Base-by-base conservation (phyloP, 2,113 vertebrate species). In the Phalacrocorax carbo region DNA sequence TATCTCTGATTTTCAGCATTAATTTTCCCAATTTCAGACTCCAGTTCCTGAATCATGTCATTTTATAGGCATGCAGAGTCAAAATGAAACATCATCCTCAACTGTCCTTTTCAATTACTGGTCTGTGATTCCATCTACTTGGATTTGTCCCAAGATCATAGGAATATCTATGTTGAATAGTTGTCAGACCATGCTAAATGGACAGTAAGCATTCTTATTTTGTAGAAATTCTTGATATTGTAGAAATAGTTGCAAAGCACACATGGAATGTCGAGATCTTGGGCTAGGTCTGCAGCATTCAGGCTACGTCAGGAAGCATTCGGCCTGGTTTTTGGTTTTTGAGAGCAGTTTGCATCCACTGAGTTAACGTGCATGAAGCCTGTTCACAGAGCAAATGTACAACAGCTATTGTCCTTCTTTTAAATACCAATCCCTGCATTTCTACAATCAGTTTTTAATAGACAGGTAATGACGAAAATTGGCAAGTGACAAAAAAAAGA, bases 71-170 rank as follows among this genome's bases (percentile, higher is more conserved):
- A 87, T 42, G 30, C 42, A 70, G 75, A 94, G 62, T 89, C 62
- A 94, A 95, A 97, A 94, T 49, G 91, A 93, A 97, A 94, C 95
- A 82, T 85, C 93, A 95, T 89, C 93, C 86, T 80, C 77, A 94
- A 76, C 66, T 89, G 91, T 97, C 94, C 46, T 54, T 94, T 94
- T 73, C 93, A 95, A 88, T 97, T 96, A 95, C 34, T 15, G 32
- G 12, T 58, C 87, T 91, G 58, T 82, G 89, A 65, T 66, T 95
- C 80, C 58, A 80, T 70, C 34, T 72, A 36, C 66, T 92, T 90
- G 75, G 91, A 89, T 91, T 87, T 87, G 69, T 72, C 46, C 70
- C 89, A 88, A 72, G 64, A 58, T 69, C 54, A n/a, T 58, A 85
- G 58, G 49, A 76, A 91, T 92, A 94, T 97, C 94, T 87, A 80